Evolutionary conservation across 2,113 vertebrate genomes (phyloP).

Genomic region (Takifugu flavidus): DNA sequence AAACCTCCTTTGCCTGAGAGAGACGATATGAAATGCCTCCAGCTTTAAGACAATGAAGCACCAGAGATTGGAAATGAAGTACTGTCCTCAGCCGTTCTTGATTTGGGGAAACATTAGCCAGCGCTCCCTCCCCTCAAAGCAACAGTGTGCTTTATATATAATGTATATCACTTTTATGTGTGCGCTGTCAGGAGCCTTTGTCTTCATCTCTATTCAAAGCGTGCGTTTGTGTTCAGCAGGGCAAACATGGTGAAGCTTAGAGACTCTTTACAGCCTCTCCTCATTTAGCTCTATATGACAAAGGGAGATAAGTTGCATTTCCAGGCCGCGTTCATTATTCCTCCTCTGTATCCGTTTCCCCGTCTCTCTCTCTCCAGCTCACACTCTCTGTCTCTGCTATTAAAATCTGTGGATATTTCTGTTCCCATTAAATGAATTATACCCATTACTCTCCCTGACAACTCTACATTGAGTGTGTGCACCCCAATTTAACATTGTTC

Average conservation of each 20-base stretch:
- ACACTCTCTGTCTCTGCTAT: conserved; percentile 48
- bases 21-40: background rate
- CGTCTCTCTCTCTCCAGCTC: background rate
- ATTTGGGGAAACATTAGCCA: conserved; percentile 15
- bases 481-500: conserved; percentile 71
- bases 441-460: conserved; percentile 74
- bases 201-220: conserved; percentile 56
- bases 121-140: conserved; percentile 11
- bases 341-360: conserved; percentile 5
- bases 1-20: background rate
- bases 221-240: conserved; percentile 34
- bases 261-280: conserved; percentile 36
- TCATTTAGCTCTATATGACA: conserved; percentile 48
- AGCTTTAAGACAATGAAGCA: background rate
- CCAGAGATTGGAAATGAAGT: conserved; percentile 10
- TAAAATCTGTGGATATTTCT: conserved; percentile 71
- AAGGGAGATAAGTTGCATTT: conserved; percentile 59
- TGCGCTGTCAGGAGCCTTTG: conserved; percentile 29
- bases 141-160: too few relatives aligned
- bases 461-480: conserved; percentile 58
- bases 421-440: conserved; percentile 70
- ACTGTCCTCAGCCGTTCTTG: conserved; percentile 14
- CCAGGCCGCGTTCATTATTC: conserved; percentile 49
- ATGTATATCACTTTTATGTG: background rate
- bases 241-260: conserved; percentile 36